A percentile compares a stretch with the other conserved stretches of the same genome.
Conservation (phyloP, 2,888 invertebrate species). For the Frankliniella intonsa region DNA sequence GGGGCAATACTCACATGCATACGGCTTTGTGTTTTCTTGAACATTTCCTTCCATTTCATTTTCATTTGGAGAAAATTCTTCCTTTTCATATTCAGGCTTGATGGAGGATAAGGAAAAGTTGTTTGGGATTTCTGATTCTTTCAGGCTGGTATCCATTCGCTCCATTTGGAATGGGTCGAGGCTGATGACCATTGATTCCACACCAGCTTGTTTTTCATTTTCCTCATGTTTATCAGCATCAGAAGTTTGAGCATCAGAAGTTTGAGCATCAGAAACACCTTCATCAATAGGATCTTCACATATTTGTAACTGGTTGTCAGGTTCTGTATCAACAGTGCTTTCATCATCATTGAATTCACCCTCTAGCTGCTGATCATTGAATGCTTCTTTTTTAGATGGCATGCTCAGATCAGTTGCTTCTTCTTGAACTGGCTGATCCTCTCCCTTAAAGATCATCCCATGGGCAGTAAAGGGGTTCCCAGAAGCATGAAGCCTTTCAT, state of each 20-base stretch:
- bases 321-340: background rate
- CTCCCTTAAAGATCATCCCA: background rate
- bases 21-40: conserved; percentile 19
- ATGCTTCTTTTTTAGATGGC: background rate
- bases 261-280: background rate
- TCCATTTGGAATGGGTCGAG: conserved; percentile 9
- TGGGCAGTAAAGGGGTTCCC: background rate
- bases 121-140: background rate
- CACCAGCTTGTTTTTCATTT: background rate
- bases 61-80: background rate
- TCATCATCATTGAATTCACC: background rate
- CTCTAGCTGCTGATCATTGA: background rate
- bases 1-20: conserved; percentile 30
- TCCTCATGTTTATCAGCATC: background rate
- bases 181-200: conserved; percentile 6
- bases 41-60: background rate
- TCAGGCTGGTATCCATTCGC: background rate
- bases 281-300: background rate
- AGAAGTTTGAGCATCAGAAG: background rate
- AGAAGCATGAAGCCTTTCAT: conserved; percentile 59
- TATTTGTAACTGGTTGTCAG: background rate
- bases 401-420: background rate
- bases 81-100: background rate
- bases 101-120: background rate
- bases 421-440: background rate